Evolutionary conservation across 2,797 vertebrate species (phyloP).

Genomic region (Scarus forsteni): DNA sequence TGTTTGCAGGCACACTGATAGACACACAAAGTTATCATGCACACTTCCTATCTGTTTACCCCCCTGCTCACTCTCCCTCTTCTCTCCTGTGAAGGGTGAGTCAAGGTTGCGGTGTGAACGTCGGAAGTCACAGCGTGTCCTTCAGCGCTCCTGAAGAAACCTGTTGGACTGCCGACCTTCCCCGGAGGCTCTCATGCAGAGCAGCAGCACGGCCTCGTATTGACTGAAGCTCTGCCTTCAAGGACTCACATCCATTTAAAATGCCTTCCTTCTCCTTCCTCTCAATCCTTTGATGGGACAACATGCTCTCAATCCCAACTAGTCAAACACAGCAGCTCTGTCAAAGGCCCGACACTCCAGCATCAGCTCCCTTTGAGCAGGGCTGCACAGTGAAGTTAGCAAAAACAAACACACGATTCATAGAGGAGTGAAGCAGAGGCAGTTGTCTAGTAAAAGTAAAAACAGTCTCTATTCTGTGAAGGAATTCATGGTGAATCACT

Average conservation of each 20-base stretch:
- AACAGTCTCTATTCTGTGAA: too few species aligned
- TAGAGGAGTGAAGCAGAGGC: too few species aligned
- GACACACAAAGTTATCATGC: slow-evolving; percentile 7
- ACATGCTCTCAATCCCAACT: neutral
- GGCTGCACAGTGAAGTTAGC: neutral
- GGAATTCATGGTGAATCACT: too few species aligned
- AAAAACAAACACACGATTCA: neutral
- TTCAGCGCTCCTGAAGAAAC: slow-evolving; percentile 34
- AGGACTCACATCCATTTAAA: slow-evolving; percentile 22
- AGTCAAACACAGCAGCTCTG: neutral
- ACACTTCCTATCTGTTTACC: neutral
- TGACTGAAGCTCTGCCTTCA: slow-evolving; percentile 26
- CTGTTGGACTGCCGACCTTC: slow-evolving; percentile 30
- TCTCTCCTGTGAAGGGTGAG: slow-evolving; percentile 10
- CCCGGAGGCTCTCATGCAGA: slow-evolving; percentile 15
- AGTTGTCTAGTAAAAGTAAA: too few species aligned
- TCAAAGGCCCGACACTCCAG: neutral
- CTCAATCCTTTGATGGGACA: slow-evolving; percentile 8
- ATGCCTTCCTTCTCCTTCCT: slow-evolving; percentile 9
- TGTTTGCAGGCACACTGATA: slow-evolving; percentile 2
- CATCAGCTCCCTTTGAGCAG: neutral
- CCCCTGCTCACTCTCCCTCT: neutral
- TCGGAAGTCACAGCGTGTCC: neutral
- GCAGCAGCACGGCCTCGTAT: slow-evolving; percentile 8
- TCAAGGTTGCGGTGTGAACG: slow-evolving; percentile 24